Evolutionary conservation across 2,113 vertebrate species (phyloP), one percentile per base, ranked within the genome.

Genomic region (Ceratotherium simum): DNA sequence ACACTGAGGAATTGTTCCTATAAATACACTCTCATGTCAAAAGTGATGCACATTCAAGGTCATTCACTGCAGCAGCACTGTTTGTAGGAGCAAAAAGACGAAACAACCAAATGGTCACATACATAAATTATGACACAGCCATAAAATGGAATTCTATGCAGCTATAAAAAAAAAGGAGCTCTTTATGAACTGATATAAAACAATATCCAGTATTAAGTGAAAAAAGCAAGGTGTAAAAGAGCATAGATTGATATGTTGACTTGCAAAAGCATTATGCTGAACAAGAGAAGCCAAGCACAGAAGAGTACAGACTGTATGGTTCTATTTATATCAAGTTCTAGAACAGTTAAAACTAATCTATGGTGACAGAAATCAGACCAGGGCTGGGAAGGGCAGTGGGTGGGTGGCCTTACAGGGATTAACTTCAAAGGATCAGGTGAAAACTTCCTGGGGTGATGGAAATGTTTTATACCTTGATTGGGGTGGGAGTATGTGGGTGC

Each of bases 21-120:
- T 1, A 91, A 33, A 76, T 60, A 31, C 42, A 87, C 5, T 79
- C 51, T 73, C 25, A 42, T 8, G 39, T 64, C 11, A 85, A 88
- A 92, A 96, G 48, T 29, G 25, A 72, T 13, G 10, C n/a, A 85
- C 2, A 3, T 75, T 82, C 73, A 96, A 82, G 31, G 51, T 93
- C 39, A 65, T 33, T 81, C 54, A 67, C 51, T 78, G 14, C 25
- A 85, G 67, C 54, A 83, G 12, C 56, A 73, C 4, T 56, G 13
- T 72, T 84, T 73, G 27, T 36, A 83, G 88, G 70, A 95, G 60
- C 54, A 94, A 73, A 54, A 95, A 95, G 14, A 86, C n/a, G n/a
- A 90, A 93, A 95, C 42, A 62, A 81, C 13, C 42, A 54, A 58
- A 78, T 31, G 23, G 11, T 92, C 48, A 62, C 27, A 51, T 75